Evolutionary conservation across 1,140 invertebrate species (phyloP), one percentile per base, ranked within the genome.

Genomic region (Tyrophagus putrescentiae): DNA sequence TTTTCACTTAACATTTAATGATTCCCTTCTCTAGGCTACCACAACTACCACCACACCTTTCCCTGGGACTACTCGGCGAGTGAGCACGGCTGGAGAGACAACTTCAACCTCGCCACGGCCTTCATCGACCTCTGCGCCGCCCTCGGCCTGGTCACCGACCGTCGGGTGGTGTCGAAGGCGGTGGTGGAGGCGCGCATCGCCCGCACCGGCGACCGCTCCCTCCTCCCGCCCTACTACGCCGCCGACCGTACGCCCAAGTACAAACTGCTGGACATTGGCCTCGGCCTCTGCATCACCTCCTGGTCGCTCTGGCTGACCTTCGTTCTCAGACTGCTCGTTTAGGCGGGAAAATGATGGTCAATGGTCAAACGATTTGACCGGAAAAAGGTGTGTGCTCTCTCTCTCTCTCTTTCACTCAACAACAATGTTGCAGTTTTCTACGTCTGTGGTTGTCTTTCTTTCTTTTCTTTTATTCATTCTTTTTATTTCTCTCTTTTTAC

Each of bases 21-120:
- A 48, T 48, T 7, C 31, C 23, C 31, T 7, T 48, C 13, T 48
- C 78, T 80, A 69, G 79, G 79, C 23, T 78, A 74, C 67, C 82
- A 94, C 70, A 95, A 94, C 72, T 95, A 92, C 72, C 91, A 95
- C 70, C 91, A 96, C 73, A 84, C 85, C 0, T 96, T 96, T 75
- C 92, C 92, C 0, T 87, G 87, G 80, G 92, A 96, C 69, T 92
- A 92, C 76, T 87, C 87, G 69, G 83, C 85, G 3, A 77, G 84
- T 4, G 86, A 89, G 69, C 74, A 87, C 0, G 85, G 88, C 39
- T 87, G 84, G 68, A 67, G 69, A 36, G 73, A 77, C 67, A 42
- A 64, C 73, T 67, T 77, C 44, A 79, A 79, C 64, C 62, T 73
- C 16, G 77, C 77, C 5, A 77, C 73, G n/a, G 48, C 71, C 4